phyloP scores from a whole-genome alignment of 2,113 vertebrate species.

The Cettia cetti region DNA sequence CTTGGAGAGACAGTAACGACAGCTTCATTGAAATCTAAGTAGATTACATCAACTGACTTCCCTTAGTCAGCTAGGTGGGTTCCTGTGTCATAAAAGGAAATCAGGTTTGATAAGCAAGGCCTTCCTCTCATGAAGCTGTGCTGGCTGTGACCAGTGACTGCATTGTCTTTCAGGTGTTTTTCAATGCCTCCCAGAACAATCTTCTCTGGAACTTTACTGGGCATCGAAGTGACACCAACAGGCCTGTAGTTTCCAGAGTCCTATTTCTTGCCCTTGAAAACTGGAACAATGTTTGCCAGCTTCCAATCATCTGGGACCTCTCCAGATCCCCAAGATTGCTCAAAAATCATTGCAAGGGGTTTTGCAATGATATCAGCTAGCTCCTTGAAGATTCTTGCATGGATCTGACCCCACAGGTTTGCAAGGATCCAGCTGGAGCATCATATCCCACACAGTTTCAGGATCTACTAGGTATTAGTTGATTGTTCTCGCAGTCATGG shows the following conservation, averaged over 20 bases:
- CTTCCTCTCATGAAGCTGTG: background rate
- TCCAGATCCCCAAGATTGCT: background rate
- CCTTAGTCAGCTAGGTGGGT: background rate
- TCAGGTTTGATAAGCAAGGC: background rate
- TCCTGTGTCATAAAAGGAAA: background rate
- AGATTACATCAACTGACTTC: background rate
- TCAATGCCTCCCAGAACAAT: background rate
- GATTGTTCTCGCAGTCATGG: background rate
- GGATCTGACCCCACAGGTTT: background rate
- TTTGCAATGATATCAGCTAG: background rate
- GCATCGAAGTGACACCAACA: background rate
- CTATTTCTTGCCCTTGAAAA: background rate
- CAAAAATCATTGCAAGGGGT: background rate
- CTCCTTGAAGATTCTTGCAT: background rate
- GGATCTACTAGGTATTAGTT: background rate
- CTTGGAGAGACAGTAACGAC: background rate
- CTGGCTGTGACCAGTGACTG: background rate
- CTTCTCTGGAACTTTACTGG: background rate
- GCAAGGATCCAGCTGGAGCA: background rate
- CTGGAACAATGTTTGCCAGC: background rate
- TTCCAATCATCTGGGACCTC: background rate
- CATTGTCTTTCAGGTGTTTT: background rate
- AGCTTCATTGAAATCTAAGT: background rate
- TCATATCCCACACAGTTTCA: background rate
- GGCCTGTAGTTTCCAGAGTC: background rate